Base-by-base conservation (phyloP, 2,888 invertebrate genomes). In the Drosophila gaucha region DNA sequence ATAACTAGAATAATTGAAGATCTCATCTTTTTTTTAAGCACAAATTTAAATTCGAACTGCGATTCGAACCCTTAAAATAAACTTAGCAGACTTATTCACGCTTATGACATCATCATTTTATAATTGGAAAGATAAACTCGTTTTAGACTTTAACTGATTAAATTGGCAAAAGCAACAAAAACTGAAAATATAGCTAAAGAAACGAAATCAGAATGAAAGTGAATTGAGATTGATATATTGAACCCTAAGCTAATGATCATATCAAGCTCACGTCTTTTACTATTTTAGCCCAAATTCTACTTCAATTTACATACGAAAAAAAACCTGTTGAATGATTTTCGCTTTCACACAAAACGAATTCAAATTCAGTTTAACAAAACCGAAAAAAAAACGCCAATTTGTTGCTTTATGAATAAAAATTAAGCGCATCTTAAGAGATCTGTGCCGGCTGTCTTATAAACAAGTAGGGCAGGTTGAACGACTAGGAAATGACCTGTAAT, bases 211-310 rank as follows among this genome's bases (percentile, higher is more conserved):
- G n/a, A n/a, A n/a, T n/a, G n/a, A n/a, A n/a, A n/a, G n/a, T n/a
- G n/a, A n/a, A n/a, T n/a, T n/a, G n/a, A n/a, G n/a, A n/a, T n/a
- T n/a, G n/a, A n/a, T n/a, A n/a, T n/a, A n/a, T n/a, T 18, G 16
- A 20, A 8, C 9, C n/a, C n/a, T 14, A 12, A 57, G 12, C 6
- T 30, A 14, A 5, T 26, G 6, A 26, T 9, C 6, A 16, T 20
- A 10, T 12, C 35, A 33, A 10, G 6, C 6, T 38, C 16, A 16
- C 49, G n/a, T 20, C 22, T 18, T 31, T 9, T 10, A 22, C 8
- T 20, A n/a, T 3, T 8, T 35, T 69, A 60, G 64, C 62, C 71
- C 67, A 67, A 9, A 79, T 79, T 65, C 44, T 65, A 44, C 24
- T 20, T 36, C 2, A 50, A 63, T 69, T 69, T 24, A 28, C 60